Percentiles rank a stretch among this genome's conserved stretches.
These are phyloP conservation scores for Acropternis orthonyx DNA, from an alignment of 2,797 vertebrate genomes.

Conservation along the genomic window DNA sequence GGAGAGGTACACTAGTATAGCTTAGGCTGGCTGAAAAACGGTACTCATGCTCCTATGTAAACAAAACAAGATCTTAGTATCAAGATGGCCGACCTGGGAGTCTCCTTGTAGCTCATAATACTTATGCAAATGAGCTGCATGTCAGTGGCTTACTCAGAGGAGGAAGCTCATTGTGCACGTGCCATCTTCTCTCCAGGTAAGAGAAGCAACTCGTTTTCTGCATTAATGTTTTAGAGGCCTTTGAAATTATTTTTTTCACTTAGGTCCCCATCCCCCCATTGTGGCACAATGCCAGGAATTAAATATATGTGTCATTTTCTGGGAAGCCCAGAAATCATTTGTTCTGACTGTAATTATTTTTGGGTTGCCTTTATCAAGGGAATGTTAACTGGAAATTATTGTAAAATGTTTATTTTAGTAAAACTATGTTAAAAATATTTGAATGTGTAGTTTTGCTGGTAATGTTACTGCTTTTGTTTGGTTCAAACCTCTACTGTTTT, in stretches of 20 bases:
- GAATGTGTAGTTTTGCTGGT: background rate
- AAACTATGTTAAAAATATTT: background rate
- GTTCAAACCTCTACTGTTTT: background rate
- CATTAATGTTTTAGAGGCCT: background rate
- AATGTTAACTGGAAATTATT: background rate
- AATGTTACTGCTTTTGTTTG: background rate
- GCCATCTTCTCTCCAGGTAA: constrained; percentile 73
- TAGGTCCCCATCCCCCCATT: background rate
- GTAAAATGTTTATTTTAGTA: background rate
- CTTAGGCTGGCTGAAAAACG: constrained; percentile 37
- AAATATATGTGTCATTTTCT: constrained; percentile 14
- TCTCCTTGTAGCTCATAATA: constrained; percentile 62
- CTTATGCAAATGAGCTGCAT: constrained; percentile 66
- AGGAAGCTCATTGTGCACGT: constrained; percentile 68
- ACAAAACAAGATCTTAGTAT: constrained; percentile 54
- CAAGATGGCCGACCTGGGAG: constrained; percentile 74
- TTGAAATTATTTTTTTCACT: background rate
- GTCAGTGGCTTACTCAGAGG: constrained; percentile 60
- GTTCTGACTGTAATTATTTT: background rate
- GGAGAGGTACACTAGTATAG: constrained; percentile 6
- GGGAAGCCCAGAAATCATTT: constrained; percentile 1
- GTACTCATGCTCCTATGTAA: constrained; percentile 43
- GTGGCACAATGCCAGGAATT: constrained; percentile 32
- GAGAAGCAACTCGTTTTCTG: constrained; percentile 48
- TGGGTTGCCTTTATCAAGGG: background rate